These are phyloP conservation scores for Uropsilus gracilis DNA, from an alignment of 2,113 vertebrate species.

Conservation along the genomic window DNA sequence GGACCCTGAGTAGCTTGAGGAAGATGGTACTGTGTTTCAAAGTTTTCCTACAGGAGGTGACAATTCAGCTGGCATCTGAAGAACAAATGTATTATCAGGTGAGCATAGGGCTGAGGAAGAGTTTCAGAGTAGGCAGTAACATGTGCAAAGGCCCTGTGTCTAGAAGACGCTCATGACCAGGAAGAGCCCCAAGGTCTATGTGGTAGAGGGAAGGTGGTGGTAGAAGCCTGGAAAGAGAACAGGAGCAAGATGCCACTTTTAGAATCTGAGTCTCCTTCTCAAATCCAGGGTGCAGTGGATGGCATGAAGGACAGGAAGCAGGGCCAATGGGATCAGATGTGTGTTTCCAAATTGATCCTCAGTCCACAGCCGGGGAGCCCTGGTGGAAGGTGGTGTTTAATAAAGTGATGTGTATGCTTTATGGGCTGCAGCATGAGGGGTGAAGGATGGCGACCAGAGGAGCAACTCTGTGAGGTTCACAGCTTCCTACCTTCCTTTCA, in stretches of 20 bases:
- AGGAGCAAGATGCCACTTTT: not conserved
- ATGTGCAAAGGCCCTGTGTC: not conserved
- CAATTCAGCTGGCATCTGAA: not conserved
- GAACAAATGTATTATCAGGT: not conserved
- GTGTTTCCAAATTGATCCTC: not conserved
- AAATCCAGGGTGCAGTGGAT: not conserved
- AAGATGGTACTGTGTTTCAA: not conserved
- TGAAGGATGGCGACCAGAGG: too few species aligned
- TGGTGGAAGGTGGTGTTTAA: accelerated
- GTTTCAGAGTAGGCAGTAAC: not conserved
- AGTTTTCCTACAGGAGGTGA: not conserved
- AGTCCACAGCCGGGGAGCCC: not conserved
- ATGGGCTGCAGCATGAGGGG: accelerated
- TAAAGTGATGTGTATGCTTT: not conserved
- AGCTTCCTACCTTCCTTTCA: not conserved
- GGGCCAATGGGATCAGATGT: not conserved
- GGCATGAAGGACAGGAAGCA: not conserved
- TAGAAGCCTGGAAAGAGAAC: not conserved
- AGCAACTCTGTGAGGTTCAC: not conserved
- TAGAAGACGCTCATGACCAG: not conserved
- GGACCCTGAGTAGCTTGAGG: not conserved
- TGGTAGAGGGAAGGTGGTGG: not conserved
- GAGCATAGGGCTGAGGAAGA: not conserved
- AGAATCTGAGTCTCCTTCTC: not conserved
- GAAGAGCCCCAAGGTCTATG: not conserved